phyloP scores from a whole-genome alignment of 1,140 invertebrate genomes.

The Penaeus vannamei region DNA sequence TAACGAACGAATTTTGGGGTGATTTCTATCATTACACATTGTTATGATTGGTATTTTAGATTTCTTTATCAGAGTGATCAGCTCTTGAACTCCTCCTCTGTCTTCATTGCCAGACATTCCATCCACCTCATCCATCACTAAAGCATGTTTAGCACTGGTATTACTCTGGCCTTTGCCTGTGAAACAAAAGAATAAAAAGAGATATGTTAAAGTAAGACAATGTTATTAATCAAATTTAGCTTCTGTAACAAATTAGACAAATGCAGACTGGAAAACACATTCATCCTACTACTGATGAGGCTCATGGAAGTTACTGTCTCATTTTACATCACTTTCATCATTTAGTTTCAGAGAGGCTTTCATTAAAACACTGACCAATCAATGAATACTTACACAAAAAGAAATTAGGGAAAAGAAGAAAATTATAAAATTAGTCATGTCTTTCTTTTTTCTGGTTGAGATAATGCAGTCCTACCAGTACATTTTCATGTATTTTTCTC shows the following conservation, averaged over 20 bases:
- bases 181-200: background rate
- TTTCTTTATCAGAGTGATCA: conserved; percentile 93
- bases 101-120: conserved; percentile 99
- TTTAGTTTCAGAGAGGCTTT: no score
- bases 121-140: conserved; percentile 99
- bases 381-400: no score
- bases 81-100: conserved; percentile 94
- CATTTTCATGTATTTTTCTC: no score
- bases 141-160: conserved; percentile 53
- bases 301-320: no score
- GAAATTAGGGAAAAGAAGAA: no score
- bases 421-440: no score
- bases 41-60: conserved; percentile 95
- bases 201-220: background rate
- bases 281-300: no score
- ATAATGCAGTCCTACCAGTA: no score
- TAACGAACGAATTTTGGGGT: conserved; percentile 94
- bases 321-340: no score
- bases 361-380: no score
- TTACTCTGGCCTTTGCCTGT: conserved; percentile 2
- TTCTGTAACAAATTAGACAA: background rate
- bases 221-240: background rate
- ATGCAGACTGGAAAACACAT: background rate
- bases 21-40: conserved; percentile 98
- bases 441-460: no score